These are phyloP conservation scores for Jacana jacana DNA, from an alignment of 2,113 vertebrate species.

Conservation along the genomic window DNA sequence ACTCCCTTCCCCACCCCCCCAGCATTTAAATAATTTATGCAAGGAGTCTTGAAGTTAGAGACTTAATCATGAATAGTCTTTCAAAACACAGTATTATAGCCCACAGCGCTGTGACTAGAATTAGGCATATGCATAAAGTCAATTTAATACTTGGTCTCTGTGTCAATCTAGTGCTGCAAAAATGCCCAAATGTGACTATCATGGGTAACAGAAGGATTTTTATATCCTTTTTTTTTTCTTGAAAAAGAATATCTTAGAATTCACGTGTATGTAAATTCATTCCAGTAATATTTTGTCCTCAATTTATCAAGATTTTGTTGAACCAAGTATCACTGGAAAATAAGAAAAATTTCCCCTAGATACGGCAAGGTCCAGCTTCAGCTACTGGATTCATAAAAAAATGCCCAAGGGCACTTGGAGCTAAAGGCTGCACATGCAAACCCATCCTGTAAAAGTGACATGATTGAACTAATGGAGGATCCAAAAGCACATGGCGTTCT, in stretches of 20 bases:
- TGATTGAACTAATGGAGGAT: slow-evolving; percentile 19
- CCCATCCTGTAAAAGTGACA: background rate
- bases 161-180: background rate
- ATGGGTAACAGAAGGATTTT: background rate
- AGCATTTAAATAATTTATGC: background rate
- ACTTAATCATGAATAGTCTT: background rate
- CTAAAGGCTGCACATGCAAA: background rate
- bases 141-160: background rate
- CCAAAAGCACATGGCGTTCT: background rate
- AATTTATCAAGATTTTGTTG: background rate
- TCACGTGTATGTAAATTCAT: background rate
- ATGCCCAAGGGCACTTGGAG: background rate
- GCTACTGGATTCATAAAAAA: background rate
- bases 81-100: background rate
- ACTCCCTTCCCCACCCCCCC: background rate
- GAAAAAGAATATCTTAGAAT: background rate
- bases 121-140: background rate
- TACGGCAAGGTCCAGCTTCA: background rate
- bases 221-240: background rate
- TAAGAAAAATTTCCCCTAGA: background rate
- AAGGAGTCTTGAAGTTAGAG: background rate
- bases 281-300: background rate
- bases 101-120: background rate
- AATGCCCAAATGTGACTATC: background rate
- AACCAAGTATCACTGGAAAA: background rate